Base-by-base conservation (phyloP, 2,797 vertebrate genomes). In the Ctenosaura bakeri region DNA sequence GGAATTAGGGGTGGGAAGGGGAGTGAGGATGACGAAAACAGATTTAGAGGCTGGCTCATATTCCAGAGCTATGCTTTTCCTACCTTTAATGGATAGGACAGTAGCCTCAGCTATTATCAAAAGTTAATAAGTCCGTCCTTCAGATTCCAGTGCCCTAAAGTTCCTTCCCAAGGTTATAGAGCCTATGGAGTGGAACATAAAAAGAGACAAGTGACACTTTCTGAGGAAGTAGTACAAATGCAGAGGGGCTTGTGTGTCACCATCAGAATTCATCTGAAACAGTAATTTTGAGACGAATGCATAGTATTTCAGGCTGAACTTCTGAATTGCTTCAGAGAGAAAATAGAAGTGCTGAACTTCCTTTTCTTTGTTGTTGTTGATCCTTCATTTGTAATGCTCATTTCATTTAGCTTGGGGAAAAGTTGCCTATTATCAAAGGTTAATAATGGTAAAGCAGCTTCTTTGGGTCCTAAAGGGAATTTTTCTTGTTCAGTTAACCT, bases 391-490 rank as follows among this genome's bases (percentile, higher is more conserved):
- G 64, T 0, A 42, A 66, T 64, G 32, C 0, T 13, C 12, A 8
- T 10, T n/a, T 90, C 26, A 59, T 52, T 46, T 86, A 66, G 59
- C 42, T 29, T 85, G 16, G 8, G 22, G 10, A 88, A 13, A 0
- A 66, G 16, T 42, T 79, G 2, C 0, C 2, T n/a, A 42, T 50
- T 32, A 3, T 56, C 6, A 81, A 80, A 66, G 1, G 4, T 6
- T 83, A 80, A 89, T 90, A 69, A 83, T 62, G 7, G 54, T 50
- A 89, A 84, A 77, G 29, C 6, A 69, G 8, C 5, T 85, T 79
- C 6, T 71, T 46, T 24, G 52, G 59, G 26, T 18, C 50, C 64
- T 80, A 32, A 85, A 80, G 76, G 77, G 64, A 69, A 46, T 85
- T 90, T 35, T 14, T 56, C 64, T 78, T 29, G 8, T 59, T 79